phyloP scores from a whole-genome alignment of 92 coral and sea anemone species.

The Zoanthus sansibaricus region DNA sequence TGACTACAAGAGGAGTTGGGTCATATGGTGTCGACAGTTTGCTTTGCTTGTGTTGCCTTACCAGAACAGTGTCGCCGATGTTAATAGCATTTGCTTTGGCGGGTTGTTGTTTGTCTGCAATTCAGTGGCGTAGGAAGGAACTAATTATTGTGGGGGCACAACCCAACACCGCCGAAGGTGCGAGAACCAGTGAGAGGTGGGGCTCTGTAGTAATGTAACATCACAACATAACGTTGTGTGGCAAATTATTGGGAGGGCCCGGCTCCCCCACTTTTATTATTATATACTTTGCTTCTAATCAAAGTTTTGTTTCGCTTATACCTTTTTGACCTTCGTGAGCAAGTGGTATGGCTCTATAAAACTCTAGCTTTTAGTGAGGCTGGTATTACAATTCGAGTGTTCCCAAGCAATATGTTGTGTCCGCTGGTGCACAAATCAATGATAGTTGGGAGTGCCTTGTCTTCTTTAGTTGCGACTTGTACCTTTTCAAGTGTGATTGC shows the following conservation, averaged over 20 bases:
- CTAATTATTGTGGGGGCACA: too few relatives aligned
- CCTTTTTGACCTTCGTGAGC: not conserved
- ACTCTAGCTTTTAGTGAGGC: not conserved
- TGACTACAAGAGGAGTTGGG: not conserved
- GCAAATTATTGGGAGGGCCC: too few relatives aligned
- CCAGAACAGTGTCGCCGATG: not conserved
- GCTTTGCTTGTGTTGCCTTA: not conserved
- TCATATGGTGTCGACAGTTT: conserved; percentile 45
- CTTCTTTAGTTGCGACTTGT: too few relatives aligned
- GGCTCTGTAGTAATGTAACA: too few relatives aligned
- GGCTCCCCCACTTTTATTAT: too few relatives aligned
- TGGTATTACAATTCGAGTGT: conserved; percentile 20
- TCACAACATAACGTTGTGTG: not conserved
- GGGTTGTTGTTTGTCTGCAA: too few relatives aligned
- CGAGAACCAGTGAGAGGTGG: not conserved
- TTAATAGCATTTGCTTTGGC: too few relatives aligned
- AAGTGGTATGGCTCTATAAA: not conserved
- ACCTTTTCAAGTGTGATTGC: too few relatives aligned
- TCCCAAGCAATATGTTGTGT: conserved; percentile 39
- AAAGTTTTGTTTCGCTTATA: not conserved
- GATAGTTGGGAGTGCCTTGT: not conserved
- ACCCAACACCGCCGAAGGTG: not conserved
- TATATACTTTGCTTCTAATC: too few relatives aligned
- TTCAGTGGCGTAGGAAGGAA: too few relatives aligned
- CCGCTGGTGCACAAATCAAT: not conserved